Base-by-base conservation (phyloP, 2,797 vertebrate species). In the Chelidonichthys spinosus region DNA sequence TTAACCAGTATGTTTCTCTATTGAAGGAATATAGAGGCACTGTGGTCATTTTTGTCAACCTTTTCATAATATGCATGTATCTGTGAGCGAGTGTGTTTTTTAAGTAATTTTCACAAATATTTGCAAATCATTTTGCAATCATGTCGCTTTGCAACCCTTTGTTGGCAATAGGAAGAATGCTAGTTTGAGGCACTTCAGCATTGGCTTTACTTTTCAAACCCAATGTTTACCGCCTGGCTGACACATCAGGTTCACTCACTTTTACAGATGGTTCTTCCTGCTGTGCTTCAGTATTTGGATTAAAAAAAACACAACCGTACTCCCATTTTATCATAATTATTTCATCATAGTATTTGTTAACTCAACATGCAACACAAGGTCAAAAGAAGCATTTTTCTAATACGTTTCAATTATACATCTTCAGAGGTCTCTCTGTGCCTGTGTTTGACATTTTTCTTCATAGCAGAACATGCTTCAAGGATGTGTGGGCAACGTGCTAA, bases 371-470 rank as follows among this genome's bases (percentile, higher is more conserved):
- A 83, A 49, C 63, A 68, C 59, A 43, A 60, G 76, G 84, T 81
- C 69, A 80, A 78, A 25, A 77, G 79, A 67, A 50, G 47, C 61
- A 39, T 79, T 84, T 76, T 79, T 37, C 25, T 15, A 65, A 72
- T 63, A 63, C 44, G 65, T 86, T 89, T 91, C 74, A 90, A 86
- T 91, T 81, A 82, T 87, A 79, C 68, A 89, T 81, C 54, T 77
- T 83, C 36, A 39, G 74, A 80, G 63, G 81, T 68, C 50, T 83
- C 77, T 80, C 37, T 36, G 11, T 70, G 47, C 63, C 71, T 35
- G 15, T 90, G 80, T 88, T 83, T 85, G 79, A 88, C 87, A 84
- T 87, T 87, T 88, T 85, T 85, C 64, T 76, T 84, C 55, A 85
- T 56, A 61, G 77, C 37, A 43, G 69, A 82, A 91, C 87, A 91